Evolutionary conservation across 2,113 vertebrate species (phyloP), one percentile per base, ranked within the genome.

Genomic region (Coptodon rendalli): DNA sequence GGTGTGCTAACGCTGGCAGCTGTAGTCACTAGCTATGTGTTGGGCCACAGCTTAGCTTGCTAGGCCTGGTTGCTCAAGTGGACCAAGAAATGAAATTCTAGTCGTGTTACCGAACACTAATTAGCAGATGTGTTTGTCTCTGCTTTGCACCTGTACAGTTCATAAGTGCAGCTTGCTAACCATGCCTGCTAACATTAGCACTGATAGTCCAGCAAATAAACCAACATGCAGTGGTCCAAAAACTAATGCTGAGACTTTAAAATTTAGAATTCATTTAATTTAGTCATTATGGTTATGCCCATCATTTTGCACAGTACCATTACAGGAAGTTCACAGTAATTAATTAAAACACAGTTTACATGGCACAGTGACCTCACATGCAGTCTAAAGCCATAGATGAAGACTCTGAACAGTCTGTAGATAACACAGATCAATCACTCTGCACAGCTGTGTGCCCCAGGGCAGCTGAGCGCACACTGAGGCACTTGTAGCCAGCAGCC

Each of bases 391-490:
- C 19, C 10, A 7, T 13, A n/a, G 86, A 40, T 59, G n/a, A 79
- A 34, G 73, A 78, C 71, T 76, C 40, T 9, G 13, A 34, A 24
- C 78, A 73, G 68, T 14, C 56, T 59, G 43, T 11, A 50, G 71
- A 52, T 78, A 78, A 17, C 84, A 80, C 36, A 82, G 68, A 27
- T 27, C 31, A 19, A 53, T 80, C 50, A 45, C 6, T 54, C 85
- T 87, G 38, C 73, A 87, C 93, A 91, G 89, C 91, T 92, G 90
- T 82, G 83, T 82, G 79, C 40, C 52, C 4, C 52, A 4, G 22
- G 86, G 85, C 93, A 92, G 91, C 91, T 90, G 93, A 89, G 83
- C n/a, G 80, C 71, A 86, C 91, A 86, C 61, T 82, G 73, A 50
- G 48, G 80, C 81, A 90, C 86, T 83, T 83, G 86, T 78, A 31